A percentile compares a stretch with the other conserved stretches of the same genome.
Evolutionary conservation across 2,888 invertebrate species (phyloP).

Genomic region (Gandaritis pyraliata): DNA sequence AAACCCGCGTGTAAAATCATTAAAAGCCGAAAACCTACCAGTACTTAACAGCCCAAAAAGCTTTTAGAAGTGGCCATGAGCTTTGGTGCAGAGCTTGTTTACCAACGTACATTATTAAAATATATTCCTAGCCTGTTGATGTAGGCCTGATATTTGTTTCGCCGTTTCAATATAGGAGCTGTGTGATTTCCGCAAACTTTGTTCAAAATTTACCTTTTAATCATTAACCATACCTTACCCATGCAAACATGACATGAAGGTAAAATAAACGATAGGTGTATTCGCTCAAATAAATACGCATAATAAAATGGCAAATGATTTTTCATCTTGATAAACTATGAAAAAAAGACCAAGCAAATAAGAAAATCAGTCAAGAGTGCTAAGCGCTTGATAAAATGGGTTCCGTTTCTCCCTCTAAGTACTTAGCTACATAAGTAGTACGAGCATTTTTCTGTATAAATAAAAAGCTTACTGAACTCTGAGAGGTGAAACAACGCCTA

Average conservation of each 20-base stretch:
- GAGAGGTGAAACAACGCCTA: conserved; percentile 24
- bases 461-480: neutral
- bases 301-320: too few relatives aligned
- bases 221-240: too few relatives aligned
- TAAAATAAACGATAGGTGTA: too few relatives aligned
- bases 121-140: conserved; percentile 35
- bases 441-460: too few relatives aligned
- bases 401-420: conserved; percentile 1
- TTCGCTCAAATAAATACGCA: too few relatives aligned
- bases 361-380: conserved; percentile 3
- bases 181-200: neutral
- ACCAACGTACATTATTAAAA: conserved; percentile 23
- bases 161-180: conserved; percentile 7
- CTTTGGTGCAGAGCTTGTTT: conserved; percentile 20
- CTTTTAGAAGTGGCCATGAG: conserved; percentile 16
- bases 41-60: conserved; percentile 1
- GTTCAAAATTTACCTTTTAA: neutral
- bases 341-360: neutral
- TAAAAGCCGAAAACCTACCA: conserved; percentile 1
- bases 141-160: conserved; percentile 26
- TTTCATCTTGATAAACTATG: neutral
- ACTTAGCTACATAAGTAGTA: too few relatives aligned
- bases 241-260: too few relatives aligned
- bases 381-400: conserved; percentile 3
- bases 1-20: conserved; percentile 2